Conservation (phyloP, 2,113 vertebrate species). For the Aptenodytes forsteri region DNA sequence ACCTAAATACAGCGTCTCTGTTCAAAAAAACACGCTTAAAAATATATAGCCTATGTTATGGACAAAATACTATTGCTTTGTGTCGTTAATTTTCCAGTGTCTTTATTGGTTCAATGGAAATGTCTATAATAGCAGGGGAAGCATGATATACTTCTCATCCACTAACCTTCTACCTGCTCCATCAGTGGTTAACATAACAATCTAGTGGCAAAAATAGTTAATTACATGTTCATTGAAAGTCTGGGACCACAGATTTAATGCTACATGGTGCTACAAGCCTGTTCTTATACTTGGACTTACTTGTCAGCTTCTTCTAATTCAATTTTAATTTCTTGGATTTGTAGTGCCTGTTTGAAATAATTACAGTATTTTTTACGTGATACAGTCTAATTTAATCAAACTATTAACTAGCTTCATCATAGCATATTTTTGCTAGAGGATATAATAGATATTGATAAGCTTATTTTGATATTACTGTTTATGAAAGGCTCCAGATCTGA, state of each 20-base stretch:
- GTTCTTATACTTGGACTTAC: neutral
- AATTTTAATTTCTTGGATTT: neutral
- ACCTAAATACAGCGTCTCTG: no score
- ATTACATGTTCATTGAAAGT: neutral
- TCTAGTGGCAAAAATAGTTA: neutral
- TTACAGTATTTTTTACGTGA: neutral
- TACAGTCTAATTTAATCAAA: neutral
- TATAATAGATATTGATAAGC: neutral
- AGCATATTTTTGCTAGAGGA: neutral
- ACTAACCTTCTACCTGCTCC: neutral
- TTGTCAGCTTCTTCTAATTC: neutral
- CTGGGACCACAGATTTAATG: neutral
- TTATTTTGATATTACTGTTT: neutral
- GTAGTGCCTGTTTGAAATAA: neutral
- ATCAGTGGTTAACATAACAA: neutral
- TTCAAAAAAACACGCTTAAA: neutral
- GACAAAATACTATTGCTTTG: neutral
- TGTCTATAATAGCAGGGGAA: neutral
- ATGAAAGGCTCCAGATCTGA: neutral
- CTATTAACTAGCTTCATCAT: neutral
- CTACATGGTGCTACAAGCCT: accelerated
- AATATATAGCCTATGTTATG: neutral
- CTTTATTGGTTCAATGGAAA: neutral
- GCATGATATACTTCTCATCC: neutral
- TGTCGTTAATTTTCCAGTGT: neutral